phyloP scores from a whole-genome alignment of 2,888 invertebrate genomes.

The Zaprionus lineosus region DNA sequence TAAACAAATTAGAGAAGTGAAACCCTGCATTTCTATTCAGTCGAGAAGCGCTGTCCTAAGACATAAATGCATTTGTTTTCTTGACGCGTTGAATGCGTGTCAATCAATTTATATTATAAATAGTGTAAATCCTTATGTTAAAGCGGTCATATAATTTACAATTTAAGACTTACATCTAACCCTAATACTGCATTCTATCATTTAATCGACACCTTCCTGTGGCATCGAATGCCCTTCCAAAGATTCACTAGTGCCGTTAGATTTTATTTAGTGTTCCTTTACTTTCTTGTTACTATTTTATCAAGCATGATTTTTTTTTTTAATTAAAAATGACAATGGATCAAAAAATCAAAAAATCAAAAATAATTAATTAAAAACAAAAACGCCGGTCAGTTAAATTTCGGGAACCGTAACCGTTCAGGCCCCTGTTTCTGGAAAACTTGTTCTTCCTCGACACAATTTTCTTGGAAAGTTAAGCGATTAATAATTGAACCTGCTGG shows the following conservation, averaged over 20 bases:
- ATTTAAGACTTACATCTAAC: constrained; percentile 19
- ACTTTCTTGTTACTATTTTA: constrained; percentile 34
- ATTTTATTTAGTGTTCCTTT: constrained; percentile 24
- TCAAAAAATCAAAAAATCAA: too few species aligned
- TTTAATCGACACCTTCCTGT: constrained; percentile 8
- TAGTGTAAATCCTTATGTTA: constrained; percentile 34
- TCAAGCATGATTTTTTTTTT: constrained; percentile 2
- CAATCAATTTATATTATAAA: constrained; percentile 19
- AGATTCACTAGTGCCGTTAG: constrained; percentile 26
- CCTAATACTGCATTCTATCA: constrained; percentile 6
- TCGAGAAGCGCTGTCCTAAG: constrained; percentile 36
- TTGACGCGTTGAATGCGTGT: constrained; percentile 31
- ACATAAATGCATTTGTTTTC: constrained; percentile 62
- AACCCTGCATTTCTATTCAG: constrained; percentile 48
- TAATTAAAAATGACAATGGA: too few species aligned
- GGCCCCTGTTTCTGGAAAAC: too few species aligned
- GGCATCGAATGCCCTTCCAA: constrained; percentile 47
- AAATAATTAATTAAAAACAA: too few species aligned
- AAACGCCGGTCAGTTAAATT: too few species aligned
- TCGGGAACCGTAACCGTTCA: too few species aligned
- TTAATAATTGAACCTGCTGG: too few species aligned
- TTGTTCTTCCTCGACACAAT: too few species aligned
- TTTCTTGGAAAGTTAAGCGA: too few species aligned
- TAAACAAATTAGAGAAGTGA: constrained; percentile 32
- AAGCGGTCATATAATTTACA: constrained; percentile 27